Conservation (phyloP, 2,113 vertebrate species). For the Syrrhaptes paradoxus region DNA sequence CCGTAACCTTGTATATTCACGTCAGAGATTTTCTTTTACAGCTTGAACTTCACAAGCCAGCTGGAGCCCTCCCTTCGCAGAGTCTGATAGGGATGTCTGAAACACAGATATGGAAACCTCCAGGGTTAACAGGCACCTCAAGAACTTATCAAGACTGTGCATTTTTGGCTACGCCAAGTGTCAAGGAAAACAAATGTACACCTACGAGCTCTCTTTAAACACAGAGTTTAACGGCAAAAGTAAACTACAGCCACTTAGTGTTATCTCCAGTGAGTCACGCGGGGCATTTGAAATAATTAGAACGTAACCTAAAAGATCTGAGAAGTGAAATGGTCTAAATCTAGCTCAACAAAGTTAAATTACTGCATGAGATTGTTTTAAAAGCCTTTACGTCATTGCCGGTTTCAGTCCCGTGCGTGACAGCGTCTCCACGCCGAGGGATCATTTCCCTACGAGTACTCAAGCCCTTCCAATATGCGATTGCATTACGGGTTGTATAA, state of each 20-base stretch:
- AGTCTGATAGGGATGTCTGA: not conserved
- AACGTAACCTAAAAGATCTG: not conserved
- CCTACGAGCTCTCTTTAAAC: not conserved
- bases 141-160: not conserved
- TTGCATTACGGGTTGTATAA: not conserved
- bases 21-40: not conserved
- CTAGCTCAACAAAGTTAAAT: not conserved
- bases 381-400: not conserved
- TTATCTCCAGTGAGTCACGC: not conserved
- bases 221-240: slow-evolving; percentile 10
- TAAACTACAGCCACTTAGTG: not conserved
- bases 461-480: not conserved
- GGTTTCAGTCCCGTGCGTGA: not conserved
- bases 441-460: not conserved
- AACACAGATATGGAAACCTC: not conserved
- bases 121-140: not conserved
- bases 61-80: not conserved
- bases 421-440: not conserved
- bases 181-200: slow-evolving; percentile 20
- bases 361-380: not conserved
- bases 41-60: not conserved
- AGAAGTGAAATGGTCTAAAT: not conserved
- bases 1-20: not conserved
- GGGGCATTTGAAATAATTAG: not conserved
- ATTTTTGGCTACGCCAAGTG: not conserved